phyloP scores from a whole-genome alignment of 2,113 vertebrate species.

The Oryzias woworae region DNA sequence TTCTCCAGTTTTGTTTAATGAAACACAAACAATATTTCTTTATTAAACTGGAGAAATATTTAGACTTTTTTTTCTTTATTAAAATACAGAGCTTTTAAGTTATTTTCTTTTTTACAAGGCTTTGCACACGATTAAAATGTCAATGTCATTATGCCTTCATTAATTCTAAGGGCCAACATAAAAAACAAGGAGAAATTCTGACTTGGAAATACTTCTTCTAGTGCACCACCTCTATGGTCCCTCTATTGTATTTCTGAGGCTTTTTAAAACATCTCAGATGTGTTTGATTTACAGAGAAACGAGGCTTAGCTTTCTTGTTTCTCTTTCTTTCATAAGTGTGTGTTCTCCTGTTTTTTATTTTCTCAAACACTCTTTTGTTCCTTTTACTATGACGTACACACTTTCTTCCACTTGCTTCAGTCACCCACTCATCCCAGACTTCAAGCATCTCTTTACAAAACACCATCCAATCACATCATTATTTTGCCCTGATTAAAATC shows the following conservation, averaged over 20 bases:
- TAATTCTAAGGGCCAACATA: slow-evolving; percentile 33
- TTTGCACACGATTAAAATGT: too few species aligned
- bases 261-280: slow-evolving; percentile 55
- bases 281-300: slow-evolving; percentile 60
- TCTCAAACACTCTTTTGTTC: slow-evolving; percentile 3
- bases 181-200: slow-evolving; percentile 36
- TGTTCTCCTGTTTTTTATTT: slow-evolving; percentile 19
- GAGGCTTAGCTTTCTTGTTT: slow-evolving; percentile 47
- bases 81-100: too few species aligned
- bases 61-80: too few species aligned
- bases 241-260: slow-evolving; percentile 39
- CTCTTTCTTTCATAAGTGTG: slow-evolving; percentile 51
- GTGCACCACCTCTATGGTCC: slow-evolving; percentile 39
- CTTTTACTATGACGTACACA: slow-evolving; percentile 1
- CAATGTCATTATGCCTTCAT: slow-evolving; percentile 24
- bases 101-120: too few species aligned
- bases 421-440: slow-evolving; percentile 16
- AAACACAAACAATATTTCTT: too few species aligned
- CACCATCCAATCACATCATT: slow-evolving; percentile 35
- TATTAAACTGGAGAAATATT: too few species aligned
- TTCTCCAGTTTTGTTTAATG: too few species aligned
- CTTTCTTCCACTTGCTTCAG: slow-evolving; percentile 5
- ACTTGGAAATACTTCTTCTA: slow-evolving; percentile 14
- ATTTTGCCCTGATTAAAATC: slow-evolving; percentile 63
- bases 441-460: slow-evolving; percentile 32